These are phyloP conservation scores for Andrena camellia DNA, from an alignment of 2,888 invertebrate species.

Conservation along the genomic window DNA sequence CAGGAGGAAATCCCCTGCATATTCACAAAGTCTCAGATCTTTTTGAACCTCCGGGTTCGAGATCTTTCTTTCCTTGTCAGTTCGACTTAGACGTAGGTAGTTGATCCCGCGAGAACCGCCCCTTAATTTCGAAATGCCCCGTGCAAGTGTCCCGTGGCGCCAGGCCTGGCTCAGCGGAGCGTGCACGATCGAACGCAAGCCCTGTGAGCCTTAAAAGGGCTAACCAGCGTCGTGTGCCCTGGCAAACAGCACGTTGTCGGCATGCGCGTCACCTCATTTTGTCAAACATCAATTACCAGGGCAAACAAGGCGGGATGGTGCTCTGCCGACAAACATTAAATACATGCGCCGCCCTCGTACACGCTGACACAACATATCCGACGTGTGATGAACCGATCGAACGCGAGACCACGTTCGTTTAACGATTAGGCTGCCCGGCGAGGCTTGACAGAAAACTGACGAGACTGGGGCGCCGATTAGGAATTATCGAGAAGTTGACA, in stretches of 20 bases:
- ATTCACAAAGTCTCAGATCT: too few species aligned
- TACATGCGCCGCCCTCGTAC: slow-evolving; percentile 68
- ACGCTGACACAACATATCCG: slow-evolving; percentile 72
- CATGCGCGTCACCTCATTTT: slow-evolving; percentile 72
- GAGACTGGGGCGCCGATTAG: not conserved
- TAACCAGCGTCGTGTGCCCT: slow-evolving; percentile 53
- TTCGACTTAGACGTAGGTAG: too few species aligned
- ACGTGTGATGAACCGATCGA: slow-evolving; percentile 54
- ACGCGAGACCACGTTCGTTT: slow-evolving; percentile 14
- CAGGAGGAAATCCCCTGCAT: too few species aligned
- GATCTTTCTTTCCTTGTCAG: too few species aligned
- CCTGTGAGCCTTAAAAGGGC: slow-evolving; percentile 65
- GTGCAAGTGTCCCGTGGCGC: slow-evolving; percentile 25
- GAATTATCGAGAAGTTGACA: too few species aligned
- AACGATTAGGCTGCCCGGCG: not conserved
- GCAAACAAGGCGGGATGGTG: slow-evolving; percentile 75
- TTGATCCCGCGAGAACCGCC: not conserved
- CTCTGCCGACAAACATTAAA: slow-evolving; percentile 69
- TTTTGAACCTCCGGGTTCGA: too few species aligned
- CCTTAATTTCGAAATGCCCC: not conserved
- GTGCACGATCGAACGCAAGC: slow-evolving; percentile 58
- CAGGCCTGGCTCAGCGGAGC: slow-evolving; percentile 37
- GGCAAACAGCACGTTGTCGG: slow-evolving; percentile 67
- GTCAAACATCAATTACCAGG: slow-evolving; percentile 81
- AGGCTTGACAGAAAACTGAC: not conserved